Percentiles rank a stretch among this genome's conserved stretches.
These are phyloP conservation scores for Melospiza melodia DNA, from an alignment of 2,113 vertebrate genomes.

Conservation along the genomic window DNA sequence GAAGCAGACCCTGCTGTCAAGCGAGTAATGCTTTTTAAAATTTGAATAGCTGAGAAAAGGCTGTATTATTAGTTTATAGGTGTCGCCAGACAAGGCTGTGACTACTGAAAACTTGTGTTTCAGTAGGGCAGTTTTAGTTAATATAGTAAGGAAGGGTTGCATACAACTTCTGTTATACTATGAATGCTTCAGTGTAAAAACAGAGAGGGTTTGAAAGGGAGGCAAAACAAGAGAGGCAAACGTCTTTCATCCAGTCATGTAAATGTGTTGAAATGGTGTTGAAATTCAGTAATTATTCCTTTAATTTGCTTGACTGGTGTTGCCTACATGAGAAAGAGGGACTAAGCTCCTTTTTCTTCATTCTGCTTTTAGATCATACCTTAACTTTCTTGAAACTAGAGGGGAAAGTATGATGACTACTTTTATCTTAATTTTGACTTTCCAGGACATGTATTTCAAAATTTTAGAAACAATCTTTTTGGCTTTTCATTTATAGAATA, in stretches of 20 bases:
- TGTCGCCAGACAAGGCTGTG: not conserved
- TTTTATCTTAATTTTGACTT: not conserved
- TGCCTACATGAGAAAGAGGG: not conserved
- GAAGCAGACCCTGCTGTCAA: slow-evolving; percentile 9
- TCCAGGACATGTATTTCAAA: not conserved
- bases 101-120: not conserved
- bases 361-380: not conserved
- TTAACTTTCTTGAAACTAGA: not conserved
- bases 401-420: not conserved
- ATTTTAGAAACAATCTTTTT: not conserved
- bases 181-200: not conserved
- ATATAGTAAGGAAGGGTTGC: not conserved
- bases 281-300: not conserved
- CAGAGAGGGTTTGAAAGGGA: not conserved
- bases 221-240: not conserved
- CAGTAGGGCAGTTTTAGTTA: not conserved
- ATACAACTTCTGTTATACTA: not conserved
- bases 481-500: not conserved
- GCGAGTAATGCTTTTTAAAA: slow-evolving; percentile 22
- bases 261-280: not conserved
- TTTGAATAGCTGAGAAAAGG: slow-evolving; percentile 16
- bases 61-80: not conserved
- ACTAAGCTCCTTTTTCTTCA: not conserved
- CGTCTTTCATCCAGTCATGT: not conserved
- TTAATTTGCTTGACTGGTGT: not conserved